Evolutionary conservation across 2,113 vertebrate species (phyloP).

Genomic region (Syngnathus floridae): DNA sequence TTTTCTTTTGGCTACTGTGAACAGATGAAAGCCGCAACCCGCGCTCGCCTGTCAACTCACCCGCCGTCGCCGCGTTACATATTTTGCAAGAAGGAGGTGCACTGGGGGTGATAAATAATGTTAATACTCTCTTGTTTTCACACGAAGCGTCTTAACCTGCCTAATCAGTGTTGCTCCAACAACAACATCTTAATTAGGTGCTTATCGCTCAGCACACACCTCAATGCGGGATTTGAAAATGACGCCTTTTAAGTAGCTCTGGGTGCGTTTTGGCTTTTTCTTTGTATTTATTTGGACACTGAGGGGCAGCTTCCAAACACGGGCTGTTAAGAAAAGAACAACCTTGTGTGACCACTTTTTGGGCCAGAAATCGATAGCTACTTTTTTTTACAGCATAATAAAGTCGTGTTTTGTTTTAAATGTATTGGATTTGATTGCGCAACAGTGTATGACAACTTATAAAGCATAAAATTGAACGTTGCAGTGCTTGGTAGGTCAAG

Average conservation of each 20-base stretch:
- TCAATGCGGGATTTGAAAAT: slow-evolving; percentile 6
- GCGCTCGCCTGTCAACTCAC: neutral
- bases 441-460: too few relatives aligned
- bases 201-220: neutral
- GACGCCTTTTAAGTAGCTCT: neutral
- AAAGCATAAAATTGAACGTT: too few relatives aligned
- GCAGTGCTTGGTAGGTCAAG: too few relatives aligned
- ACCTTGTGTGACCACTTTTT: too few relatives aligned
- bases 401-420: too few relatives aligned
- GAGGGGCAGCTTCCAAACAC: too few relatives aligned
- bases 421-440: too few relatives aligned
- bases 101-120: neutral
- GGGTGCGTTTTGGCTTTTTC: neutral
- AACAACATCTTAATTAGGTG: slow-evolving; percentile 3
- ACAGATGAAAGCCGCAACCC: too few relatives aligned
- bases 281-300: neutral
- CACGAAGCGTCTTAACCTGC: neutral
- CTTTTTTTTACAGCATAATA: too few relatives aligned
- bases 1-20: neutral
- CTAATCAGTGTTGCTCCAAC: slow-evolving; percentile 14
- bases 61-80: neutral
- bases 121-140: neutral
- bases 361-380: too few relatives aligned
- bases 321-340: too few relatives aligned
- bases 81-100: neutral